Evolutionary conservation across 2,113 vertebrate species (phyloP).

Genomic region (Baryphthengus martii): DNA sequence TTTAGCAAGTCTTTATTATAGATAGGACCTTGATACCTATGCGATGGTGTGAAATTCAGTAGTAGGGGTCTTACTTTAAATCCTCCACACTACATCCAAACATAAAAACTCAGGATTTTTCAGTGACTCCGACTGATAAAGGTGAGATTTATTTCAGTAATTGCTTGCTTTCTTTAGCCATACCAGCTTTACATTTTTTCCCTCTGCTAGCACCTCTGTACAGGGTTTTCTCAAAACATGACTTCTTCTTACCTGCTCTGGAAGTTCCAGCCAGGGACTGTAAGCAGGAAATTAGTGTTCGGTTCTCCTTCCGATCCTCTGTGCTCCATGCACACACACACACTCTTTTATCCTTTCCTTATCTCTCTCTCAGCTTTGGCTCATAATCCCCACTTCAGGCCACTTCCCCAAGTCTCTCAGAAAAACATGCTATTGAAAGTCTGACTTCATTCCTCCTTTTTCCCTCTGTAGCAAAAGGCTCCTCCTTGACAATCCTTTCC

Average conservation of each 20-base stretch:
- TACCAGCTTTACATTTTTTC: not conserved
- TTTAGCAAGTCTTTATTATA: not conserved
- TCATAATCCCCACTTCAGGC: conserved; percentile 64
- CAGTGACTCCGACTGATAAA: not conserved
- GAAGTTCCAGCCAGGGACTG: not conserved
- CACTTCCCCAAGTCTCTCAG: conserved; percentile 53
- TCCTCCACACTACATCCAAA: not conserved
- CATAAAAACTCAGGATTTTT: not conserved
- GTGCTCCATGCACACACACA: not conserved
- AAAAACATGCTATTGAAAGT: conserved; percentile 21
- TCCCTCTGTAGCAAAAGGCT: not conserved
- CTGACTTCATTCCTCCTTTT: conserved; percentile 20
- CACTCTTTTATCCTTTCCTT: conserved; percentile 32
- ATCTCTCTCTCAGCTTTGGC: conserved; percentile 52
- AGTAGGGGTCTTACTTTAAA: not conserved
- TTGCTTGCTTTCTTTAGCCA: not conserved
- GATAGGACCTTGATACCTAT: not conserved
- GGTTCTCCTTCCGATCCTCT: not conserved
- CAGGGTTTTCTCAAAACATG: not conserved
- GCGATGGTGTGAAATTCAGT: not conserved
- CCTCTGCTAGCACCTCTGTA: not conserved
- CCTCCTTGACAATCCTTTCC: not conserved
- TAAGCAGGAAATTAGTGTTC: not conserved
- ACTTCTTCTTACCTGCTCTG: not conserved
- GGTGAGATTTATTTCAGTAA: not conserved